Percentiles rank a stretch among this genome's conserved stretches.
Evolutionary conservation across 2,113 vertebrate species (phyloP).

Genomic region (Hippoglossus stenolepis): DNA sequence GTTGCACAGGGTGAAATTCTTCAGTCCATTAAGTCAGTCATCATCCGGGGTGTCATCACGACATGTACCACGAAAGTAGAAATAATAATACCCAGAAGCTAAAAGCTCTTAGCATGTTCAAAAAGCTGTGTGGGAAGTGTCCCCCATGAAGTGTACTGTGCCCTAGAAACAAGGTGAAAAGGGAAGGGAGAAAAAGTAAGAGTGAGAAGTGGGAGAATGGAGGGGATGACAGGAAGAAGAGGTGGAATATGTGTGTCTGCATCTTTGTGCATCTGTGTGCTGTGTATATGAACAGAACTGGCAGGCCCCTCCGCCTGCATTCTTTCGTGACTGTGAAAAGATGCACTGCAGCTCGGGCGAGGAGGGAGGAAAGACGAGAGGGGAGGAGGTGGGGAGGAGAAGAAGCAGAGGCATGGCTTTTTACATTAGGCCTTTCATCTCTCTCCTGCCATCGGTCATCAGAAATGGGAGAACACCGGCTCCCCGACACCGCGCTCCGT

Average conservation of each 20-base stretch:
- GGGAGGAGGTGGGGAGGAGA: conserved; percentile 18
- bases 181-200: neutral
- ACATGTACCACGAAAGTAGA: conserved; percentile 35
- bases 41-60: conserved; percentile 31
- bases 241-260: conserved; percentile 20
- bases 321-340: conserved; percentile 51
- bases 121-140: conserved; percentile 28
- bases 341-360: conserved; percentile 47
- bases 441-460: conserved; percentile 70
- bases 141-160: neutral
- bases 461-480: conserved; percentile 66
- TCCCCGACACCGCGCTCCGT: conserved; percentile 39
- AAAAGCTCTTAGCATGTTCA: conserved; percentile 34
- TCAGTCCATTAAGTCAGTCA: conserved; percentile 41
- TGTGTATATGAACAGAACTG: conserved; percentile 23
- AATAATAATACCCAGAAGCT: conserved; percentile 47
- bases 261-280: conserved; percentile 29
- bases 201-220: neutral
- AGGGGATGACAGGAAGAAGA: conserved; percentile 20
- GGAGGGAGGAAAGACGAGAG: conserved; percentile 21
- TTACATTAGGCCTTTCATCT: conserved; percentile 72
- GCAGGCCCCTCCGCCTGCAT: conserved; percentile 20
- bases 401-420: conserved; percentile 53
- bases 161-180: conserved; percentile 18
- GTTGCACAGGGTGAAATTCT: conserved; percentile 32